Percentiles rank a stretch among this genome's conserved stretches.
Conservation (phyloP, 2,113 vertebrate genomes). For the Carollia perspicillata region DNA sequence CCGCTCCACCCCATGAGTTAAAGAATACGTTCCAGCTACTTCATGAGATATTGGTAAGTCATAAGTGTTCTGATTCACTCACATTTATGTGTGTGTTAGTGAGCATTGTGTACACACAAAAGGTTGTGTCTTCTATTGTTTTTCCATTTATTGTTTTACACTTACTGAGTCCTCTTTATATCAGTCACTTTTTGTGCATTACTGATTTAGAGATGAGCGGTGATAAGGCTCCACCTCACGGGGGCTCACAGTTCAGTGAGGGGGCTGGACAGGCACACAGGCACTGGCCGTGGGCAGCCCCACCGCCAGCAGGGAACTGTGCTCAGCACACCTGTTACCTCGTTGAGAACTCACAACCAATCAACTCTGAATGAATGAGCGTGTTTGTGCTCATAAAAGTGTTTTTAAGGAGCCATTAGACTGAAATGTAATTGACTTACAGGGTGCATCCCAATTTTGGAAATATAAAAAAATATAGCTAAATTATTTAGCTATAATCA, state of each 20-base stretch:
- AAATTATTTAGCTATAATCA: background rate
- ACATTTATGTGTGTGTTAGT: background rate
- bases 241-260: background rate
- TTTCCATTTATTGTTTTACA: background rate
- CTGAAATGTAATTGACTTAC: background rate
- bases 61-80: background rate
- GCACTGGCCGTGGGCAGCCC: background rate
- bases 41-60: slow-evolving; percentile 94
- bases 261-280: background rate
- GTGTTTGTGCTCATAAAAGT: background rate
- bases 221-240: background rate
- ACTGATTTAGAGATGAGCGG: background rate
- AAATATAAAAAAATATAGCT: background rate
- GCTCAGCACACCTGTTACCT: background rate
- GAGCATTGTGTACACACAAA: background rate
- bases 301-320: accelerated
- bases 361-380: background rate
- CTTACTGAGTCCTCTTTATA: background rate
- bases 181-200: background rate
- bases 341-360: background rate
- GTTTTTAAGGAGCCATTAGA: background rate
- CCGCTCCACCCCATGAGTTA: slow-evolving; percentile 95
- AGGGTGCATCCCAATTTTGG: background rate
- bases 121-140: background rate
- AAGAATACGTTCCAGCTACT: slow-evolving; percentile 98